A percentile compares a stretch with the other conserved stretches of the same genome.
Conservation (phyloP, 2,113 vertebrate genomes). For the Ctenodactylus gundi region DNA sequence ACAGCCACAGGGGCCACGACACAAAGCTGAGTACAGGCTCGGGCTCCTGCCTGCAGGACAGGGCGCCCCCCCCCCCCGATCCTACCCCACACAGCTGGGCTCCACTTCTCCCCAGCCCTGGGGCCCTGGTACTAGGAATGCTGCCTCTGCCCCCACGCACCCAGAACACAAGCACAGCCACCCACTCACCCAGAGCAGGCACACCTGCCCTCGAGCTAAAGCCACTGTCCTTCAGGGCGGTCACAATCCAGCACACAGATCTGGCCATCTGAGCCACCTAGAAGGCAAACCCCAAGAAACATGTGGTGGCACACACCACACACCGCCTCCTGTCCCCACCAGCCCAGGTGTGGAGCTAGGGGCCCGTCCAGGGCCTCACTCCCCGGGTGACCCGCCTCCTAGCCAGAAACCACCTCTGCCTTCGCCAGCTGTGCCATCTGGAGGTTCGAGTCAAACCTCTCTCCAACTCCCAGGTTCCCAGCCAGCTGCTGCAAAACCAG, state of each 20-base stretch:
- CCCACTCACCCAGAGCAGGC: slow-evolving; percentile 83
- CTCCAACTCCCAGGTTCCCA: neutral
- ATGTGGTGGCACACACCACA: accelerated
- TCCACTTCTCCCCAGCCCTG: neutral
- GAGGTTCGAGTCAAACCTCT: too few relatives aligned
- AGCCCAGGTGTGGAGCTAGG: neutral
- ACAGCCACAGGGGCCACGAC: neutral
- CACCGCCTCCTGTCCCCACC: accelerated
- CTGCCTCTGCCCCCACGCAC: too few relatives aligned
- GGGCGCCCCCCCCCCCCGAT: too few relatives aligned
- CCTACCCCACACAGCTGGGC: too few relatives aligned
- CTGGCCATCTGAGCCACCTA: slow-evolving; percentile 87
- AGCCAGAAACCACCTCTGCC: neutral
- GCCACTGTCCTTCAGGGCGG: slow-evolving; percentile 83
- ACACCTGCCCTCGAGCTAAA: slow-evolving; percentile 78
- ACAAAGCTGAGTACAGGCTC: accelerated
- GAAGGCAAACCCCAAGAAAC: accelerated
- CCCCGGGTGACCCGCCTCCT: neutral
- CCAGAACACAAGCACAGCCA: accelerated
- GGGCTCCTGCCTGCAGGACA: accelerated
- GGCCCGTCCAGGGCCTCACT: neutral
- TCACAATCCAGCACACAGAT: slow-evolving; percentile 91
- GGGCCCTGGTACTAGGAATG: too few relatives aligned
- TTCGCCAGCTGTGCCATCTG: neutral
- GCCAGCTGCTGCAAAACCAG: accelerated